Evolutionary conservation across 2,888 invertebrate genomes (phyloP).

Genomic region (Romanomermis culicivorax): DNA sequence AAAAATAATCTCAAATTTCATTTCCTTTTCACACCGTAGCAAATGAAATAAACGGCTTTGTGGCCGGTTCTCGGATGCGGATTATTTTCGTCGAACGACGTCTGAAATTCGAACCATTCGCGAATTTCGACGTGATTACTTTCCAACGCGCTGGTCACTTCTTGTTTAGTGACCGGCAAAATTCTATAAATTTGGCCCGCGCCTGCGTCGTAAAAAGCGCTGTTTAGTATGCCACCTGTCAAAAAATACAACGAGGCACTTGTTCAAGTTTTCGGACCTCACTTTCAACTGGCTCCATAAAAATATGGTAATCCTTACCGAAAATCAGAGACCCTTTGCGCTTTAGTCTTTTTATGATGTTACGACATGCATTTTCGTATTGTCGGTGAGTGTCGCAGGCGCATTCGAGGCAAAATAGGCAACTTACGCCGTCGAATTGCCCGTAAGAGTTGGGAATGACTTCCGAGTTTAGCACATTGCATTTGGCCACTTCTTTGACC

Average conservation of each 20-base stretch:
- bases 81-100: not conserved
- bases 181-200: not conserved
- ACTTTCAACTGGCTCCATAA: too few species aligned
- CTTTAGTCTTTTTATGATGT: not conserved
- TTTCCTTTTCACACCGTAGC: not conserved
- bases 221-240: not conserved
- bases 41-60: not conserved
- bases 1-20: not conserved
- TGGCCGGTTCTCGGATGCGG: not conserved
- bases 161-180: not conserved
- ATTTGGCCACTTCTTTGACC: not conserved
- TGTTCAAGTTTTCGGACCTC: too few species aligned
- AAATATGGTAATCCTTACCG: too few species aligned
- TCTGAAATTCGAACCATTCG: conserved; percentile 1
- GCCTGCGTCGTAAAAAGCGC: not conserved
- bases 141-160: not conserved
- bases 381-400: not conserved
- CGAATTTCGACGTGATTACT: not conserved
- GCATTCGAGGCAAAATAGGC: not conserved
- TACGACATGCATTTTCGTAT: not conserved
- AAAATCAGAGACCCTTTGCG: too few species aligned
- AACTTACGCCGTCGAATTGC: not conserved
- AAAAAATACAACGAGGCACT: too few species aligned
- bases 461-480: not conserved
- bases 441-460: not conserved